These are phyloP conservation scores for Pipra filicauda DNA, from an alignment of 2,113 vertebrate species.

Conservation along the genomic window DNA sequence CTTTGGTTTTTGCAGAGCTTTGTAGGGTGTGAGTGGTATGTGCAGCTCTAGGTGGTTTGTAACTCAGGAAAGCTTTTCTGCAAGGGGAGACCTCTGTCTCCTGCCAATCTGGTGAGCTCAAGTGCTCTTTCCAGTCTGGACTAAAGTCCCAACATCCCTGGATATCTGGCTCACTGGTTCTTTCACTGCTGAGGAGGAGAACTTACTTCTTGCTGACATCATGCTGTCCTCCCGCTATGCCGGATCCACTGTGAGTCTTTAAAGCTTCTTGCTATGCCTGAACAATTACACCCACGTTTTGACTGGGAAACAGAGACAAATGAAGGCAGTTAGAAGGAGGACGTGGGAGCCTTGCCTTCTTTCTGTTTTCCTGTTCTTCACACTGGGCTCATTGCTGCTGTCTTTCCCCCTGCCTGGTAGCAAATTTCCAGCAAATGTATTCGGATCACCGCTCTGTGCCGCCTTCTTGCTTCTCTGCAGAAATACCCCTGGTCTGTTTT, in stretches of 20 bases:
- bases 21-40: not conserved
- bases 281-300: slow-evolving; percentile 53
- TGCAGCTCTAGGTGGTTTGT: not conserved
- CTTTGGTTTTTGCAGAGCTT: not conserved
- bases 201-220: slow-evolving; percentile 38
- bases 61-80: not conserved
- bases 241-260: not conserved
- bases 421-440: not conserved
- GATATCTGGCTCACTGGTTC: not conserved
- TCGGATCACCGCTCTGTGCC: not conserved
- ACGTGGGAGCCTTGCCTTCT: not conserved
- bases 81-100: not conserved
- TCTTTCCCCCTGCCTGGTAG: not conserved
- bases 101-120: not conserved
- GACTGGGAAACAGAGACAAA: slow-evolving; percentile 42
- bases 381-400: not conserved
- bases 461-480: not conserved
- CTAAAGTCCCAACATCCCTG: not conserved
- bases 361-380: slow-evolving; percentile 1
- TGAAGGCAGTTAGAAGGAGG: slow-evolving; percentile 3
- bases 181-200: slow-evolving; percentile 10
- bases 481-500: not conserved
- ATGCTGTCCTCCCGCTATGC: not conserved
- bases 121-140: not conserved
- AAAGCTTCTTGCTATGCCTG: slow-evolving; percentile 22